Conservation (phyloP, 30 jellyfish, hydroid and myxozoan species). For the Rhopilema esculentum region DNA sequence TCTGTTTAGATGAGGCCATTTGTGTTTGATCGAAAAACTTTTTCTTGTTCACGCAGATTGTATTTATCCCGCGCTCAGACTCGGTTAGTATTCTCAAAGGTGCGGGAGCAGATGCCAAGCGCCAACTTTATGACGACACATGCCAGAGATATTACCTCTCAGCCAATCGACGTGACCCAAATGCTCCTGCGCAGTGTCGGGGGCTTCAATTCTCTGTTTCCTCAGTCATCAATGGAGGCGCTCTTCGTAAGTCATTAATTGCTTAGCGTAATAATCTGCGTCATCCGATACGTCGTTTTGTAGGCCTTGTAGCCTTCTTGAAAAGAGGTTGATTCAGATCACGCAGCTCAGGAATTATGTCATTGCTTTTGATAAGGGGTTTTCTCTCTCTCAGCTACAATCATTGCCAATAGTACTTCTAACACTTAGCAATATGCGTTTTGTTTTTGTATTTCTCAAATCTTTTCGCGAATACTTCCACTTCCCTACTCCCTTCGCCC, state of each 20-base stretch:
- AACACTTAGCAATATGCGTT: too few species aligned
- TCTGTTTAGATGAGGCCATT: too few species aligned
- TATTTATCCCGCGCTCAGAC: constrained; percentile 76
- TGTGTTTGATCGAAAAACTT: neutral
- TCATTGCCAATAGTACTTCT: too few species aligned
- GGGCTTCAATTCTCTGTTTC: constrained; percentile 83
- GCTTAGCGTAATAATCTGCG: neutral
- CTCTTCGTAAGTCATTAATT: constrained; percentile 53
- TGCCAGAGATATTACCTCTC: constrained; percentile 60
- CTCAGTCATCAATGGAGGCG: constrained; percentile 85
- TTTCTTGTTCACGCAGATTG: constrained; percentile 49
- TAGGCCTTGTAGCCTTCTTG: too few species aligned
- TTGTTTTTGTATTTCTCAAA: too few species aligned
- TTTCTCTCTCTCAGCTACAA: too few species aligned
- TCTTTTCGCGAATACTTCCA: too few species aligned
- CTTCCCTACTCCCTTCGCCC: too few species aligned
- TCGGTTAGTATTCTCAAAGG: constrained; percentile 73
- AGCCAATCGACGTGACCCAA: constrained; percentile 38
- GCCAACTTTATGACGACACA: constrained; percentile 57
- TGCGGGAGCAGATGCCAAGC: constrained; percentile 50
- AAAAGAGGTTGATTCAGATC: too few species aligned
- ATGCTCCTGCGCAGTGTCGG: constrained; percentile 80
- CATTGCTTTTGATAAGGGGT: too few species aligned
- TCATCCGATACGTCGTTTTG: neutral
- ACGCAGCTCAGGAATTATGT: too few species aligned